A percentile compares a stretch with the other conserved stretches of the same genome.
phyloP scores from a whole-genome alignment of 1,140 invertebrate genomes.

The Penaeus japonicus region DNA sequence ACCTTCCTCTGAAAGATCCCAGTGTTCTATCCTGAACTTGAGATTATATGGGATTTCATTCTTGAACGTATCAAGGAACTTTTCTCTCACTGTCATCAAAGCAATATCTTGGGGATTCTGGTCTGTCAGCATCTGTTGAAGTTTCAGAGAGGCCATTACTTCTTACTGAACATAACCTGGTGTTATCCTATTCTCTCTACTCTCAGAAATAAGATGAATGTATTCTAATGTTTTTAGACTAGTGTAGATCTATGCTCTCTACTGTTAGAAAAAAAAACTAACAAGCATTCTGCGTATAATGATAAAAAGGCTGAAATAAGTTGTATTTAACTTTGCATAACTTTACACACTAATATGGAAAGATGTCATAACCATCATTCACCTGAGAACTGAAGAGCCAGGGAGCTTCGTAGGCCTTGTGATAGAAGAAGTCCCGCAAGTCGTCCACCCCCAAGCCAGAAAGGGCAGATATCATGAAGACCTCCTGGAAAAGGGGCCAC shows the following conservation, averaged over 20 bases:
- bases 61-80: conserved; percentile 79
- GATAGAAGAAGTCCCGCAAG: conserved; percentile 71
- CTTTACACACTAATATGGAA: conserved; percentile 57
- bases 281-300: neutral
- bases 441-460: conserved; percentile 79
- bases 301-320: conserved; percentile 68
- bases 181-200: neutral
- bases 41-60: conserved; percentile 85
- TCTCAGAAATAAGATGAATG: neutral
- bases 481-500: conserved; percentile 80
- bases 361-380: neutral
- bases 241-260: neutral
- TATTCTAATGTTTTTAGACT: too few relatives aligned
- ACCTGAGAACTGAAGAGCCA: conserved; percentile 49
- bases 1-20: conserved; percentile 70
- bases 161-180: conserved; percentile 70
- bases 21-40: conserved; percentile 73
- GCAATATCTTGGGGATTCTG: conserved; percentile 75
- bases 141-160: conserved; percentile 75
- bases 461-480: conserved; percentile 90
- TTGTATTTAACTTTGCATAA: neutral
- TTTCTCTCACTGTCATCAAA: conserved; percentile 76
- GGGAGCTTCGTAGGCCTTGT: conserved; percentile 15
- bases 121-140: conserved; percentile 75
- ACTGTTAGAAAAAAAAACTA: neutral